Base-by-base conservation (phyloP, 2,888 invertebrate genomes). In the Sesamia inferens region DNA sequence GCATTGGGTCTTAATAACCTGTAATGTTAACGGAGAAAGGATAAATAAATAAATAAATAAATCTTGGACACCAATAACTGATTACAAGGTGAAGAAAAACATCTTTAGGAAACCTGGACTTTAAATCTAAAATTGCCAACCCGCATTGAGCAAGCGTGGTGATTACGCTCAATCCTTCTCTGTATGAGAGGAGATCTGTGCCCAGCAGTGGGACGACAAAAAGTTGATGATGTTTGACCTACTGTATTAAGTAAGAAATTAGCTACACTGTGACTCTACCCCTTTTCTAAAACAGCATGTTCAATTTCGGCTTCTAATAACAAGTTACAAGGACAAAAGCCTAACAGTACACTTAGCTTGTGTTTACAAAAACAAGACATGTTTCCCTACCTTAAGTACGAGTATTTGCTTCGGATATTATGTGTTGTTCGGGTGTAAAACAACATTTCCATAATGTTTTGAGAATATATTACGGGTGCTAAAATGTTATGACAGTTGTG, bases 331-430 rank as follows among this genome's bases (percentile, higher is more conserved):
- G 22, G 22, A 65, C 57, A 62, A 68, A n/a, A 51, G 39, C 14
- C 42, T 24, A 68, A 65, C 16, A 22, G 48, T 77, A 69, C 64
- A 61, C 57, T 70, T 63, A 57, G 22, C 51, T 44, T 44, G 5
- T 77, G 67, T 77, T 73, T 63, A 80, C 77, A 69, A 77, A 81
- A 77, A 77, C 78, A 78, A 74, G 67, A 64, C 64, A 78, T 67
- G 66, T 81, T 47, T 19, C n/a, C 24, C 55, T 4, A 57, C 24
- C 47, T 31, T 39, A 68, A 51, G 13, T 44, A 44, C 42, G 39
- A 39, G 39, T 67, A 31, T 59, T 57, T 42, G 65, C 58, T 68
- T 67, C 48, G 44, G 44, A 44, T 44, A 44, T 44, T 13, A 13
- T 13, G 44, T 44, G 44, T 44, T 44, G 44, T 44, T 44, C 44